Evolutionary conservation across 2,888 invertebrate genomes (phyloP), one percentile per base, ranked within the genome.

Genomic region (Acrobasis consociella): DNA sequence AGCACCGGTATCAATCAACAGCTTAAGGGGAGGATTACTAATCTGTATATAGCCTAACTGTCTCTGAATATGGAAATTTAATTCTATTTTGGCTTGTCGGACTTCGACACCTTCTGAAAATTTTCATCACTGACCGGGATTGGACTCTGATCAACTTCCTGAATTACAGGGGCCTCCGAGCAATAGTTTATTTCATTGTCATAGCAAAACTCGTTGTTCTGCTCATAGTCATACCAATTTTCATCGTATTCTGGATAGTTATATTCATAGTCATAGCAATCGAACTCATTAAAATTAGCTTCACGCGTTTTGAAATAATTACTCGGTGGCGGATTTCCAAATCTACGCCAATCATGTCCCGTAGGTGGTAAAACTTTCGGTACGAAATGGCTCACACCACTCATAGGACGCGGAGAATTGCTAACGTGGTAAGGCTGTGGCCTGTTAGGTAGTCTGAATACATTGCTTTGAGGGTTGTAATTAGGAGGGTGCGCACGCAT

Each of bases 401-500:
- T 66, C 66, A 66, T 66, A 15, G 66, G 64, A 1, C 38, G 38
- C 11, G 66, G 60, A 15, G 7, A 39, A n/a, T n/a, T n/a, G 39
- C 10, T 39, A 39, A 3, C 1, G 10, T 39, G 39, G 3, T 39
- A 7, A 1, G 39, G 39, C 10, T 39, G 39, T 10, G 39, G 39
- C 7, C n/a, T n/a, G n/a, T 39, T 39, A 39, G 39, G 39, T 8
- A 7, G 39, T 39, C 39, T 2, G 39, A 39, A 63, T 2, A 11
- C 16, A 16, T 62, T 61, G 39, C 49, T 62, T 5, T 66, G 59
- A 1, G 58, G 58, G 13, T 59, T 66, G 58, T 66, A 66, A 17
- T 63, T 66, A 10, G 63, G 63, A 1, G 66, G 64, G 1, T 16
- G 64, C 5, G 66, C 64, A 9, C 60, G 49, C 46, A 66, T 62